Conservation (phyloP, 2,888 invertebrate species). For the Drosophila parthenogenetica region DNA sequence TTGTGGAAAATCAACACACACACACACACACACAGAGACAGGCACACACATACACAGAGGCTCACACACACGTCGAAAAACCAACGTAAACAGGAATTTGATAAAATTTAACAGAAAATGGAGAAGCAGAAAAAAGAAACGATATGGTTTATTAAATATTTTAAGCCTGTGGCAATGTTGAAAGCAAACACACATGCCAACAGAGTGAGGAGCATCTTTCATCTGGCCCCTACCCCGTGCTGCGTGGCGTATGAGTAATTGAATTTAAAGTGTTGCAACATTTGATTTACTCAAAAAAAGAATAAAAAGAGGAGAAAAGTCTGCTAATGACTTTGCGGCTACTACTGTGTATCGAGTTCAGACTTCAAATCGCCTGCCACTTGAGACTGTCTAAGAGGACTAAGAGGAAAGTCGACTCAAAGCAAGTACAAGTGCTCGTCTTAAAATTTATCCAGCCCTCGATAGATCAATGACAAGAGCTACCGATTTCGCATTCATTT, state of each 20-base stretch:
- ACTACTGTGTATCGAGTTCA: constrained; percentile 21
- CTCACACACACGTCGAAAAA: constrained; percentile 11
- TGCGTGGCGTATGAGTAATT: constrained; percentile 57
- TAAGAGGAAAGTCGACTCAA: constrained; percentile 46
- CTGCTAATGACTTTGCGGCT: constrained; percentile 56
- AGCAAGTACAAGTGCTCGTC: constrained; percentile 21
- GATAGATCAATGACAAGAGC: constrained; percentile 49
- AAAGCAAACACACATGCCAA: constrained; percentile 59
- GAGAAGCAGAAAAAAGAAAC: constrained; percentile 46
- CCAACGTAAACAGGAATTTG: constrained; percentile 40
- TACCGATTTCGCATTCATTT: not conserved
- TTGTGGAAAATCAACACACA: constrained; percentile 67
- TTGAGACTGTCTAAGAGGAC: constrained; percentile 65
- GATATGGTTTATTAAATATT: constrained; percentile 75
- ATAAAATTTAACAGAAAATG: constrained; percentile 46
- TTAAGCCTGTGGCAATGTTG: constrained; percentile 56
- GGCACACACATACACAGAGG: constrained; percentile 2
- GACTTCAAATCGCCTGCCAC: constrained; percentile 39
- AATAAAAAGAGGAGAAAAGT: constrained; percentile 16
- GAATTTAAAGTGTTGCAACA: constrained; percentile 57
- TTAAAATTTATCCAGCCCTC: constrained; percentile 25
- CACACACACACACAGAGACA: not conserved
- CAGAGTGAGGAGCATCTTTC: constrained; percentile 25
- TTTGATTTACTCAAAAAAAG: constrained; percentile 7
- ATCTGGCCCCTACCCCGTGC: constrained; percentile 16